Evolutionary conservation across 2,113 vertebrate species (phyloP).

Genomic region (Nansenia antarctica): DNA sequence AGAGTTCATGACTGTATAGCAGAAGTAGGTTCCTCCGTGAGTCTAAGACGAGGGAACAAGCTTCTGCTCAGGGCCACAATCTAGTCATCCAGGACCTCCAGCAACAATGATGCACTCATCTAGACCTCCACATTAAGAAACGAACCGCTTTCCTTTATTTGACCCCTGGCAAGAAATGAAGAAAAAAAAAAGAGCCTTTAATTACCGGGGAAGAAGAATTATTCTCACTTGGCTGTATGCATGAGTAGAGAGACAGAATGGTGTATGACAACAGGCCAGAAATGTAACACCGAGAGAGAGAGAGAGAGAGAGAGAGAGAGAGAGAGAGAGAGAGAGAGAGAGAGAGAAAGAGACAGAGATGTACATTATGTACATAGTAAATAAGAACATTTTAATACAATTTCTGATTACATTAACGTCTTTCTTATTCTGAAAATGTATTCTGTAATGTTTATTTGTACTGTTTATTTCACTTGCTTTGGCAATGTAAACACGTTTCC

Average conservation of each 20-base stretch:
- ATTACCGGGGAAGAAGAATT: conserved; percentile 19
- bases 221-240: conserved; percentile 21
- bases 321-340: too few relatives aligned
- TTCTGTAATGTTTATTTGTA: too few relatives aligned
- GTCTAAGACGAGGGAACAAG: conserved; percentile 20
- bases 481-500: too few relatives aligned
- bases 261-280: conserved; percentile 8
- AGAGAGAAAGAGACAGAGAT: too few relatives aligned
- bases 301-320: too few relatives aligned
- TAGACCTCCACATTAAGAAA: conserved; percentile 19
- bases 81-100: conserved; percentile 19
- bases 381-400: too few relatives aligned
- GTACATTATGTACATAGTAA: too few relatives aligned
- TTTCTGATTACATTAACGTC: too few relatives aligned
- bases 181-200: conserved; percentile 6
- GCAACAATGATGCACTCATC: conserved; percentile 7
- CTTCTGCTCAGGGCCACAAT: conserved; percentile 15
- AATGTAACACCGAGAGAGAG: conserved; percentile 8
- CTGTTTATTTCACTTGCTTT: too few relatives aligned
- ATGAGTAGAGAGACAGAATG: conserved; percentile 9
- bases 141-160: conserved; percentile 6
- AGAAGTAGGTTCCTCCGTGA: conserved; percentile 14
- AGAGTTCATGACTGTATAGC: conserved; percentile 1
- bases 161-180: not conserved
- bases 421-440: too few relatives aligned